These are phyloP conservation scores for Crenichthys baileyi DNA, from an alignment of 2,797 vertebrate genomes.

Conservation along the genomic window DNA sequence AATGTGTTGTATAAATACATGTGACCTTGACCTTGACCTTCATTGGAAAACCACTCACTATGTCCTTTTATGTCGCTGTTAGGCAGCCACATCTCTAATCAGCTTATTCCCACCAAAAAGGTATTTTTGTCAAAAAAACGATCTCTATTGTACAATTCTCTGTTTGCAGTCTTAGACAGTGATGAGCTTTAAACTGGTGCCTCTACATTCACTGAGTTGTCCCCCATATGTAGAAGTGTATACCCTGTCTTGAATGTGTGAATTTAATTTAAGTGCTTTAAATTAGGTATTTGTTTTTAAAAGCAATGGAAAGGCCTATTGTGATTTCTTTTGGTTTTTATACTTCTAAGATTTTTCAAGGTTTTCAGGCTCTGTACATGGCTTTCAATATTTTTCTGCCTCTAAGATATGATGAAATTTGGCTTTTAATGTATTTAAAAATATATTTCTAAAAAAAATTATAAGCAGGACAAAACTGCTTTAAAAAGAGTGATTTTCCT, in stretches of 20 bases:
- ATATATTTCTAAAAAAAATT: background rate
- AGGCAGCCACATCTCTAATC: background rate
- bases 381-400: background rate
- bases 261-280: background rate
- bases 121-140: background rate
- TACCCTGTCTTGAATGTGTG: background rate
- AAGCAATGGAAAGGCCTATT: background rate
- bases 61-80: background rate
- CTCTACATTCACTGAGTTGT: too few species aligned
- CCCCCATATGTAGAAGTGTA: background rate
- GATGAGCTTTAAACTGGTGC: background rate
- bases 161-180: background rate
- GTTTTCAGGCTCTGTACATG: background rate
- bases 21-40: background rate
- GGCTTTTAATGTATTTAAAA: constrained; percentile 29
- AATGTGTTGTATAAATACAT: background rate
- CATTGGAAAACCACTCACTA: background rate
- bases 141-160: background rate
- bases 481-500: background rate
- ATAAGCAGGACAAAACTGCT: background rate
- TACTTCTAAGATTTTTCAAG: too few species aligned
- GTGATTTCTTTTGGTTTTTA: background rate
- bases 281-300: background rate
- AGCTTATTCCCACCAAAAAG: background rate
- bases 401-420: background rate